phyloP scores from a whole-genome alignment of 2,113 vertebrate species.

The Danio rerio region GRCz12tu NC_133182.1:27496001-27496500 shows the following conservation, averaged over 20 bases:
- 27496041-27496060: slow-evolving; percentile 58
- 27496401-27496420: slow-evolving; percentile 80
- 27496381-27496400: slow-evolving; percentile 78
- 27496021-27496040: slow-evolving; percentile 47
- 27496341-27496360: slow-evolving; percentile 74
- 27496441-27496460: slow-evolving; percentile 82
- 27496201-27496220: slow-evolving; percentile 81
- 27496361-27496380: slow-evolving; percentile 74
- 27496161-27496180: slow-evolving; percentile 76
- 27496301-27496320: slow-evolving; percentile 71
- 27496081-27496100: slow-evolving; percentile 64
- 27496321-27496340: slow-evolving; percentile 76
- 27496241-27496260: slow-evolving; percentile 76
- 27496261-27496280: slow-evolving; percentile 79
- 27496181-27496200: slow-evolving; percentile 83
- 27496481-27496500: slow-evolving; percentile 79
- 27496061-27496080: slow-evolving; percentile 61
- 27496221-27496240: slow-evolving; percentile 78
- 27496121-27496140: slow-evolving; percentile 71
- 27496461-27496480: slow-evolving; percentile 87
- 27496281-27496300: slow-evolving; percentile 77
- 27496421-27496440: slow-evolving; percentile 87
- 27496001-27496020: slow-evolving; percentile 41
- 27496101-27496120: slow-evolving; percentile 63
- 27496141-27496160: slow-evolving; percentile 80